Evolutionary conservation across 2,797 vertebrate species (phyloP).

Genomic region (Anguilla marmorata): DNA sequence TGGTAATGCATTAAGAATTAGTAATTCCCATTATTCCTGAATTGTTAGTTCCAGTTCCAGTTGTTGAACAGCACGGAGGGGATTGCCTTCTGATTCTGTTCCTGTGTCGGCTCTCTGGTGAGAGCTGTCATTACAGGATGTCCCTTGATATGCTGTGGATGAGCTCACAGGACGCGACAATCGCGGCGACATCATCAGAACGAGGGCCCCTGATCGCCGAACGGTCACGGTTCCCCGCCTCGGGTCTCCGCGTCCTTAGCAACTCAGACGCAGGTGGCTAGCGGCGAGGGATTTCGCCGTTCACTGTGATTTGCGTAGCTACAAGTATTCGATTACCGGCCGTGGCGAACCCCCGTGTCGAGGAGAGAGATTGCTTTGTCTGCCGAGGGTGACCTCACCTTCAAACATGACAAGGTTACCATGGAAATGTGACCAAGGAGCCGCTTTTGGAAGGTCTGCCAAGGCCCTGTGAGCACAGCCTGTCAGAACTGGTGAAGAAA

Average conservation of each 20-base stretch:
- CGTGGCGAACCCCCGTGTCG: neutral
- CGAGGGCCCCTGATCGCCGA: constrained; percentile 56
- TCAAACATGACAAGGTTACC: neutral
- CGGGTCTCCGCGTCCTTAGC: constrained; percentile 55
- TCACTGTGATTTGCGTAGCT: neutral
- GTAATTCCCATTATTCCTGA: constrained; percentile 19
- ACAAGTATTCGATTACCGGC: neutral
- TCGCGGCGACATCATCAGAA: constrained; percentile 70
- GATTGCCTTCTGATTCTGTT: neutral
- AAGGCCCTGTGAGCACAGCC: neutral
- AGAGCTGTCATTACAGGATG: constrained; percentile 42
- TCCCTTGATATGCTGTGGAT: constrained; percentile 73
- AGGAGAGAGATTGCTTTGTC: neutral
- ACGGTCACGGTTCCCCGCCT: constrained; percentile 64
- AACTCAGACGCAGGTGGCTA: neutral
- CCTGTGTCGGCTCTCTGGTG: neutral
- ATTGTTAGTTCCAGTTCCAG: neutral
- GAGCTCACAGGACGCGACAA: constrained; percentile 68
- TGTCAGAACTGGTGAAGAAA: constrained; percentile 42
- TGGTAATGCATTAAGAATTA: neutral
- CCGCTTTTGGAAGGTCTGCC: neutral
- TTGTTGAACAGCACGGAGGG: neutral
- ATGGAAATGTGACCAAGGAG: neutral
- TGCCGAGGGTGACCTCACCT: neutral
- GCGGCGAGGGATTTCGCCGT: neutral